Evolutionary conservation across 2,797 vertebrate genomes (phyloP).

Genomic region (Melanotaenia nigrans): DNA sequence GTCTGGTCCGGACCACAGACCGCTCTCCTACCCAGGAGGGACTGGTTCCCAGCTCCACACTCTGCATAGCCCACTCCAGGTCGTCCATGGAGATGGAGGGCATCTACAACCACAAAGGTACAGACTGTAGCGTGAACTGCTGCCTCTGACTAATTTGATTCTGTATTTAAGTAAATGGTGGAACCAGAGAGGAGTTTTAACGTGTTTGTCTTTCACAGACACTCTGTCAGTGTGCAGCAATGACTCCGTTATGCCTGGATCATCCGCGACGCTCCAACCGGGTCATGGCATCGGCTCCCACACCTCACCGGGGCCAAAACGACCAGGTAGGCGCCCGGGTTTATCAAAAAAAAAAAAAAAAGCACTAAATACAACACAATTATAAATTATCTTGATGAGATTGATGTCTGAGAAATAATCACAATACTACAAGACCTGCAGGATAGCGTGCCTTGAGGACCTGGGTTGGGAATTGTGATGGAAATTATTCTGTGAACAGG

Average conservation of each 20-base stretch:
- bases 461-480: too few species aligned
- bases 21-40: constrained; percentile 94
- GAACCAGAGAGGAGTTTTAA: neutral
- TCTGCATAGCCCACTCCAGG: constrained; percentile 97
- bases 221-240: constrained; percentile 96
- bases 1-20: constrained; percentile 95
- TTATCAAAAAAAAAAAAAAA: neutral
- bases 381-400: too few species aligned
- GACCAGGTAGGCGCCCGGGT: constrained; percentile 79
- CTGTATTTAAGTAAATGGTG: neutral
- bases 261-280: constrained; percentile 92
- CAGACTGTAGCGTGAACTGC: neutral
- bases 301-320: constrained; percentile 95
- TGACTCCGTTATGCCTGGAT: constrained; percentile 94
- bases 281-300: constrained; percentile 92
- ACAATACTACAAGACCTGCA: too few species aligned
- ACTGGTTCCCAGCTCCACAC: constrained; percentile 93
- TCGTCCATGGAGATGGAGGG: constrained; percentile 99
- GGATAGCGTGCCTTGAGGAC: too few species aligned
- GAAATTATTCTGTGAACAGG: too few species aligned
- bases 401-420: too few species aligned
- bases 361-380: too few species aligned
- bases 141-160: neutral
- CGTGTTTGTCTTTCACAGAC: constrained; percentile 78
- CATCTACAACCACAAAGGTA: constrained; percentile 99